Conservation (phyloP, 2,888 invertebrate species). For the Acleris holmiana region DNA sequence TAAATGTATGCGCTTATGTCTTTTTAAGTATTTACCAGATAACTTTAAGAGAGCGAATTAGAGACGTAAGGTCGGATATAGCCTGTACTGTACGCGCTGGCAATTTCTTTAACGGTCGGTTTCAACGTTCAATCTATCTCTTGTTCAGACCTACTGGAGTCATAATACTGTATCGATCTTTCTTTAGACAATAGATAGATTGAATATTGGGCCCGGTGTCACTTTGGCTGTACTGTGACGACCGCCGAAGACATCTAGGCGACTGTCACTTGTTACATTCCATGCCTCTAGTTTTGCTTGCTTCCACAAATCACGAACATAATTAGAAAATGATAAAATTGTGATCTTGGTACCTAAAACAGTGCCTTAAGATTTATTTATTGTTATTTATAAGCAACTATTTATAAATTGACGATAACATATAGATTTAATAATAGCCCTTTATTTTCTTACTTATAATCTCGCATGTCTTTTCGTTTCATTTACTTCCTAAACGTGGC, state of each 20-base stretch:
- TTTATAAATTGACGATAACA: constrained; percentile 76
- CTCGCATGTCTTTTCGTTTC: constrained; percentile 47
- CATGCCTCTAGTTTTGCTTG: constrained; percentile 67
- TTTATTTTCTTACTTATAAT: constrained; percentile 31
- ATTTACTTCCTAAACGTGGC: constrained; percentile 52
- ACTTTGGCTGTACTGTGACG: too few relatives aligned
- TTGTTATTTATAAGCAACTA: constrained; percentile 81
- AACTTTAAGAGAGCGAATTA: constrained; percentile 33
- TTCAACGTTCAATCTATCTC: background rate
- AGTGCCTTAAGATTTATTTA: constrained; percentile 84
- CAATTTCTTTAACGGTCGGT: constrained; percentile 1
- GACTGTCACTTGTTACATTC: constrained; percentile 65
- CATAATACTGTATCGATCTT: too few relatives aligned
- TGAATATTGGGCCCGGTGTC: too few relatives aligned
- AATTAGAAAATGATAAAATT: constrained; percentile 68
- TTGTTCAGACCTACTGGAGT: too few relatives aligned
- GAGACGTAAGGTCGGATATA: constrained; percentile 27
- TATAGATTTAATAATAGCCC: constrained; percentile 65
- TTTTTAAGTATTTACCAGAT: constrained; percentile 65
- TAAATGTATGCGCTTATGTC: constrained; percentile 83
- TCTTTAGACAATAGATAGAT: too few relatives aligned
- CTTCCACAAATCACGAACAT: constrained; percentile 49
- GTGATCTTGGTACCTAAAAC: constrained; percentile 81
- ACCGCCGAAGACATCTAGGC: too few relatives aligned
- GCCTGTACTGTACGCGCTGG: constrained; percentile 11